A percentile compares a stretch with the other conserved stretches of the same genome.
Conservation (phyloP, 1,140 invertebrate species). For the Nasonia vitripennis region DNA sequence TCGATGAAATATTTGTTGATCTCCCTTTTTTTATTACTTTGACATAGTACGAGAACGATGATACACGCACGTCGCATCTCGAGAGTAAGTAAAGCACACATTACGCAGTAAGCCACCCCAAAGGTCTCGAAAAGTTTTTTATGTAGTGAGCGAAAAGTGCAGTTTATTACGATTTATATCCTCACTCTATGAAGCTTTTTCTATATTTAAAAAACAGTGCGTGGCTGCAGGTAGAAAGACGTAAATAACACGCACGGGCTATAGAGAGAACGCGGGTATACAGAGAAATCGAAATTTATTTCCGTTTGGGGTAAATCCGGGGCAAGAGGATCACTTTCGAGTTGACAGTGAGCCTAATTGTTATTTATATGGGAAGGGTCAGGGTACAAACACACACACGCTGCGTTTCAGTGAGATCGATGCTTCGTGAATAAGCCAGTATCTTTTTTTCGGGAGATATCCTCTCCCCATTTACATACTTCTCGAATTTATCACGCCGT, state of each 20-base stretch:
- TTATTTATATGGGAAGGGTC: constrained; percentile 46
- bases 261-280: neutral
- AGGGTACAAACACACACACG: neutral
- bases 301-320: neutral
- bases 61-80: no score
- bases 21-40: neutral
- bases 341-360: constrained; percentile 36
- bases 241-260: neutral
- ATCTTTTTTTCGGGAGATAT: constrained; percentile 15
- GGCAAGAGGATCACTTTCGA: constrained; percentile 5
- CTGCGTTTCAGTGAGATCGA: constrained; percentile 28
- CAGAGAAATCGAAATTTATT: constrained; percentile 46
- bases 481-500: neutral
- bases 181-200: neutral
- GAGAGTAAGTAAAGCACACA: neutral
- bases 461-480: neutral
- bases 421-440: constrained; percentile 30
- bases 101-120: neutral
- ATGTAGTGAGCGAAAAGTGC: neutral
- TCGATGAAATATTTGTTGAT: neutral
- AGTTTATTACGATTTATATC: neutral
- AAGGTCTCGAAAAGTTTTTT: neutral
- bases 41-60: no score
- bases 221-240: neutral
- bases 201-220: neutral